Conservation (phyloP, 2,888 invertebrate genomes). For the Helobdella robusta region DNA sequence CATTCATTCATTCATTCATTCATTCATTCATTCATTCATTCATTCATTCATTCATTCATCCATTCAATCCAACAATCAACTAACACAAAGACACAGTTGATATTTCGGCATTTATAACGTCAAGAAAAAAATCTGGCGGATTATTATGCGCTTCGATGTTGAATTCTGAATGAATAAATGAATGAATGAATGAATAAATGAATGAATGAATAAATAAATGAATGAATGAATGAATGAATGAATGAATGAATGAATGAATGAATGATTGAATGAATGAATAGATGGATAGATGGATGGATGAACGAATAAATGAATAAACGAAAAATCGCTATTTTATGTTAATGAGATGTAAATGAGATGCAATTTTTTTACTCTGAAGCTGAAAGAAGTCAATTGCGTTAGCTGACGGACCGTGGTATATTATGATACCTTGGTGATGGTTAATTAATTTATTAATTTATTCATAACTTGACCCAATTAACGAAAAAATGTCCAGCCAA, state of each 20-base stretch:
- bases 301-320: too few relatives aligned
- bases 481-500: too few relatives aligned
- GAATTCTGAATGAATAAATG: slow-evolving; percentile 20
- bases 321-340: too few relatives aligned
- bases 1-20: too few relatives aligned
- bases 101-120: slow-evolving; percentile 45
- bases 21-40: too few relatives aligned
- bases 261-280: background rate
- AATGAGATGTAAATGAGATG: background rate
- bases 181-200: too few relatives aligned
- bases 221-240: background rate
- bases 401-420: slow-evolving; percentile 23
- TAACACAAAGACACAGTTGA: slow-evolving; percentile 30
- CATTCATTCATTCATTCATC: too few relatives aligned
- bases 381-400: slow-evolving; percentile 21
- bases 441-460: too few relatives aligned
- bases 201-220: too few relatives aligned
- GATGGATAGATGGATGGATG: too few relatives aligned
- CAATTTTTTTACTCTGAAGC: slow-evolving; percentile 1
- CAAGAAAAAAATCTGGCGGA: slow-evolving; percentile 49
- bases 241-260: background rate
- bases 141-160: slow-evolving; percentile 47
- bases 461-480: too few relatives aligned
- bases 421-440: slow-evolving; percentile 10
- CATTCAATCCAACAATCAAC: background rate